Percentiles rank a stretch among this genome's conserved stretches.
These are phyloP conservation scores for Microcebus jonahi DNA, from an alignment of 2,113 vertebrate genomes.

Conservation along the genomic window DNA sequence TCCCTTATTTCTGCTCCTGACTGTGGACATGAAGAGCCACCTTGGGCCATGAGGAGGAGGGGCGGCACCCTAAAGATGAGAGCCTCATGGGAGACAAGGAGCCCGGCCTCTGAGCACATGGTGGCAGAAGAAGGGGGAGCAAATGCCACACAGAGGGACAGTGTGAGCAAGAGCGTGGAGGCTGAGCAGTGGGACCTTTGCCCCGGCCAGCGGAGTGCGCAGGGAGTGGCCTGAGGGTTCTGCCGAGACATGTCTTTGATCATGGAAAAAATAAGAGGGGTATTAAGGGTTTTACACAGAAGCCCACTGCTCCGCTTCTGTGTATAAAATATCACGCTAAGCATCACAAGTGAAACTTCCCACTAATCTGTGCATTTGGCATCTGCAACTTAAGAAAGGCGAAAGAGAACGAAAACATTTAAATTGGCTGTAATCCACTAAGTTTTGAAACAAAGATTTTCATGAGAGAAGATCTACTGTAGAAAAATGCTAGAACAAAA, in stretches of 20 bases:
- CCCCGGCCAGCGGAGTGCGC: accelerated
- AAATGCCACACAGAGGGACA: not conserved
- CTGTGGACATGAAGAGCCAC: not conserved
- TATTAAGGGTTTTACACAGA: not conserved
- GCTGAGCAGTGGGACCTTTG: not conserved
- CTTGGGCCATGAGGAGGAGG: not conserved
- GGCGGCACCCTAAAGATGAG: no score
- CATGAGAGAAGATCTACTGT: not conserved
- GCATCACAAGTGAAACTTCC: not conserved
- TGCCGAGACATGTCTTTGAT: not conserved
- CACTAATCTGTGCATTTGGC: not conserved
- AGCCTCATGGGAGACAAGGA: not conserved
- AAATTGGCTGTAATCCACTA: not conserved
- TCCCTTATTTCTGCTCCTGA: not conserved
- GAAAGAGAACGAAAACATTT: no score
- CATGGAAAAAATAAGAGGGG: not conserved
- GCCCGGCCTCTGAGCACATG: not conserved
- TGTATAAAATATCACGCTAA: not conserved
- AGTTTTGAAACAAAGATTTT: not conserved
- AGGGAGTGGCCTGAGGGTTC: no score
- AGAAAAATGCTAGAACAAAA: not conserved
- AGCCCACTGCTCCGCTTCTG: not conserved
- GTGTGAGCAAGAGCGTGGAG: not conserved
- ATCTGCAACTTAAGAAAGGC: not conserved
- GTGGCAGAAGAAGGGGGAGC: not conserved